phyloP scores from a whole-genome alignment of 2,113 vertebrate species.

The Perca flavescens region DNA sequence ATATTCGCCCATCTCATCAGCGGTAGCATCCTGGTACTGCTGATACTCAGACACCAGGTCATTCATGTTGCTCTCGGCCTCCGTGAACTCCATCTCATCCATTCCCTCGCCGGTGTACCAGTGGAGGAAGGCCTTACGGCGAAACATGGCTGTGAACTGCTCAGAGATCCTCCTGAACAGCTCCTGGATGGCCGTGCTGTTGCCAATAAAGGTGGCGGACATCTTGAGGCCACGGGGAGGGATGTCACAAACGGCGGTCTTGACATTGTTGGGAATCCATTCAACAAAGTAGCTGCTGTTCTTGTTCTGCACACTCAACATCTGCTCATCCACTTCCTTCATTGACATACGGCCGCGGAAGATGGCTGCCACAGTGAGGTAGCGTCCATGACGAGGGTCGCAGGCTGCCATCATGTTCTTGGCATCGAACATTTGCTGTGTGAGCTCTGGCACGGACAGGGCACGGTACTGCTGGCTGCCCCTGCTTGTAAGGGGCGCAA shows the following conservation, averaged over 20 bases:
- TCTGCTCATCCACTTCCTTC: slow-evolving; percentile 99
- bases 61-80: slow-evolving; percentile 96
- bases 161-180: slow-evolving; percentile 95
- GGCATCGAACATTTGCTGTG: slow-evolving; percentile 98
- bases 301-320: slow-evolving; percentile 95
- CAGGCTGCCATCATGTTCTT: slow-evolving; percentile 99
- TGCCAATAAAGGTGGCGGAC: slow-evolving; percentile 96
- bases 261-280: slow-evolving; percentile 98
- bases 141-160: slow-evolving; percentile 98
- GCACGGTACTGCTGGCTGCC: slow-evolving; percentile 96
- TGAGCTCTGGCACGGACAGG: slow-evolving; percentile 94
- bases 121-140: slow-evolving; percentile 94
- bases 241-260: slow-evolving; percentile 96
- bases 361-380: slow-evolving; percentile 94
- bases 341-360: slow-evolving; percentile 98
- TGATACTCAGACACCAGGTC: slow-evolving; percentile 94
- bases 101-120: slow-evolving; percentile 96
- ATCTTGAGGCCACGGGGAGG: slow-evolving; percentile 95
- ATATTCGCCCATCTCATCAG: slow-evolving; percentile 86
- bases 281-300: slow-evolving; percentile 99
- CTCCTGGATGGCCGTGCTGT: slow-evolving; percentile 97
- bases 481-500: slow-evolving; percentile 92
- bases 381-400: slow-evolving; percentile 95
- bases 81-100: slow-evolving; percentile 96
- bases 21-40: slow-evolving; percentile 94